A percentile compares a stretch with the other conserved stretches of the same genome.
Conservation (phyloP, 1,140 invertebrate genomes). For the Lasaia peninsularis region DNA sequence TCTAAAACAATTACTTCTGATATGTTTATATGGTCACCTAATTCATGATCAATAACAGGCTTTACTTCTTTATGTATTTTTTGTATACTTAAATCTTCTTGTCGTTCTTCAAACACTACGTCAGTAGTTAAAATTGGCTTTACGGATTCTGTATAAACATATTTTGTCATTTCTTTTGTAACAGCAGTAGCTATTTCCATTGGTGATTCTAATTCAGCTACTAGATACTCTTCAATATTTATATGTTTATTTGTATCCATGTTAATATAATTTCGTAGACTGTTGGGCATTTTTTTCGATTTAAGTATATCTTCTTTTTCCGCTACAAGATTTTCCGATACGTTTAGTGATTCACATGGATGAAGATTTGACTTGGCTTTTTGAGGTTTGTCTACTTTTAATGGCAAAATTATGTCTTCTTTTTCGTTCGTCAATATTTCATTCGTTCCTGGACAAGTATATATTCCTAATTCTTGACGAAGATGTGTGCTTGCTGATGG, state of each 20-base stretch:
- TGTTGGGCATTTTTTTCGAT: conserved; percentile 24
- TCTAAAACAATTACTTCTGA: conserved; percentile 40
- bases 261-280: conserved; percentile 26
- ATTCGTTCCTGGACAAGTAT: conserved; percentile 33
- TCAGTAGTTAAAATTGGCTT: conserved; percentile 39
- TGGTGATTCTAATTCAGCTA: conserved; percentile 35
- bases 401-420: conserved; percentile 29
- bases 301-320: conserved; percentile 45
- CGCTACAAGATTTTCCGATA: conserved; percentile 37
- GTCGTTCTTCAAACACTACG: conserved; percentile 35
- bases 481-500: conserved; percentile 29
- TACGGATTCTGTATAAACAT: conserved; percentile 34
- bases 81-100: conserved; percentile 28
- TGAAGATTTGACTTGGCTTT: conserved; percentile 31
- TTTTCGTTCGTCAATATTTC: conserved; percentile 46
- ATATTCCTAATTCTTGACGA: conserved; percentile 25
- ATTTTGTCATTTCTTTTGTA: conserved; percentile 28
- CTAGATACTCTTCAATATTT: conserved; percentile 38
- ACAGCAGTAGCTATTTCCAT: conserved; percentile 15
- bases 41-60: conserved; percentile 32
- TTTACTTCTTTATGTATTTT: conserved; percentile 27
- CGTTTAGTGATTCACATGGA: conserved; percentile 31
- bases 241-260: conserved; percentile 41
- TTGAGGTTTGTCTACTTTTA: conserved; percentile 29
- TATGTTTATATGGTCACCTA: conserved; percentile 39